Percentiles rank a stretch among this genome's conserved stretches.
Evolutionary conservation across 2,113 vertebrate species (phyloP).

Genomic region (Cygnus atratus): DNA sequence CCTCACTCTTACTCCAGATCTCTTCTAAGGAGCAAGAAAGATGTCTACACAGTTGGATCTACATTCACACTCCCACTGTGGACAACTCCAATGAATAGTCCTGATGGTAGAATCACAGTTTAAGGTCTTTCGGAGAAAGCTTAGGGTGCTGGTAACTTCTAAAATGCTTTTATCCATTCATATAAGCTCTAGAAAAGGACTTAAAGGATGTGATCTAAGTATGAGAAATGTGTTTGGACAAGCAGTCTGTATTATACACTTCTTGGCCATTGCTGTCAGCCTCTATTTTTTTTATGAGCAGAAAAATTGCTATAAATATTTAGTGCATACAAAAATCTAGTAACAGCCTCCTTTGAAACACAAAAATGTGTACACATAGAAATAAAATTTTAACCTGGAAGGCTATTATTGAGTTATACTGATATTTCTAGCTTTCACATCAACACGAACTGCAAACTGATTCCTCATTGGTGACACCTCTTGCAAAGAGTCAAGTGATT

Average conservation of each 20-base stretch:
- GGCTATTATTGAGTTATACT: background rate
- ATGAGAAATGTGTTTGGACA: constrained; percentile 2
- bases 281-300: background rate
- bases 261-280: background rate
- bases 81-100: background rate
- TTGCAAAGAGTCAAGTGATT: background rate
- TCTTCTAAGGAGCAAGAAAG: background rate
- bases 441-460: background rate
- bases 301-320: background rate
- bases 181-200: background rate
- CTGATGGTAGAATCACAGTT: background rate
- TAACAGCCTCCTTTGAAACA: background rate
- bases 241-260: background rate
- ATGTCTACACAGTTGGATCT: background rate
- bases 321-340: background rate
- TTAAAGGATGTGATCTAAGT: background rate
- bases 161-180: background rate
- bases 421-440: background rate
- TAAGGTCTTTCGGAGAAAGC: background rate
- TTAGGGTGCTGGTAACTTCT: background rate
- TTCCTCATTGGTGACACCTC: background rate
- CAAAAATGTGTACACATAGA: background rate
- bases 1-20: background rate
- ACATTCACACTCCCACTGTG: background rate
- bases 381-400: background rate